These are phyloP conservation scores for Otolemur crassicaudatus DNA, from an alignment of 2,797 vertebrate genomes.

Conservation along the genomic window DNA sequence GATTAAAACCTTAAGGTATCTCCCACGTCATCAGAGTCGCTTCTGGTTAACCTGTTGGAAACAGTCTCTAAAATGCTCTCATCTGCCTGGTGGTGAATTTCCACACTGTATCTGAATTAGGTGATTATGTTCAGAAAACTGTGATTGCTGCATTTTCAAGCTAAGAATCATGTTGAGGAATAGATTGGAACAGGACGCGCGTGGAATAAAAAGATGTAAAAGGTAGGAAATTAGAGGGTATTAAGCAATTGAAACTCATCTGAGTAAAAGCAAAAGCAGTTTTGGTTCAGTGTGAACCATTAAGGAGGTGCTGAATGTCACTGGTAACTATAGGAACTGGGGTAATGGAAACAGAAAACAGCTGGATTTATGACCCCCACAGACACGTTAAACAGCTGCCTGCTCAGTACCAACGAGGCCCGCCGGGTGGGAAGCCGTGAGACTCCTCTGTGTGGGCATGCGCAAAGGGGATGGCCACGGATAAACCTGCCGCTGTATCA, in stretches of 20 bases:
- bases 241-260: conserved; percentile 60
- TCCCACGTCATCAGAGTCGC: not conserved
- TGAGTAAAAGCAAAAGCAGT: conserved; percentile 63
- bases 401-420: not conserved
- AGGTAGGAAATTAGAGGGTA: conserved; percentile 56
- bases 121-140: conserved; percentile 53
- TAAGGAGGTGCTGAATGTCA: conserved; percentile 55
- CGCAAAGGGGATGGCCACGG: not conserved
- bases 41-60: conserved; percentile 52
- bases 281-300: conserved; percentile 56
- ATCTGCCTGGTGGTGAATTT: conserved; percentile 38
- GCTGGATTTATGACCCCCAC: conserved; percentile 57
- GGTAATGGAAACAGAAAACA: conserved; percentile 67
- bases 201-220: conserved; percentile 63
- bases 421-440: not conserved
- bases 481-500: not conserved
- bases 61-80: conserved; percentile 11
- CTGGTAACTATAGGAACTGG: conserved; percentile 74
- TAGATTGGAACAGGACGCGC: conserved; percentile 7
- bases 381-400: conserved; percentile 59
- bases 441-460: not conserved
- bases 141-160: conserved; percentile 59
- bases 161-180: conserved; percentile 50
- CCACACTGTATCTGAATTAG: conserved; percentile 27
- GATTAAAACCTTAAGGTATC: conserved; percentile 19